phyloP scores from a whole-genome alignment of 1,140 invertebrate genomes.

The Drosophila rhopaloa region DNA sequence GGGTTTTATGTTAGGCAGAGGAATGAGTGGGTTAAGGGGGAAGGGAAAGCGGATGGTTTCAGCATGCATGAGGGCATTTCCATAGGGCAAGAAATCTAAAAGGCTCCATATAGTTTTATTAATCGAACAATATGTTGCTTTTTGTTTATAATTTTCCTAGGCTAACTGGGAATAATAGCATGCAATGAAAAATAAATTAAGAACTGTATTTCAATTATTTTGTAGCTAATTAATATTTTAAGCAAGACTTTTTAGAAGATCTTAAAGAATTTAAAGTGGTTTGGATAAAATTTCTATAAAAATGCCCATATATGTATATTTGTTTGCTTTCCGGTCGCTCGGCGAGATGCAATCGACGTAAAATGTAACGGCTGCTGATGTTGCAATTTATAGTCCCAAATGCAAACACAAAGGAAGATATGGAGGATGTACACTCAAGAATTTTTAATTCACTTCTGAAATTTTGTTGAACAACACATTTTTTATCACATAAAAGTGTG shows the following conservation, averaged over 20 bases:
- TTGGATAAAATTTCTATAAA: not conserved
- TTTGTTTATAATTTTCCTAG: too few species aligned
- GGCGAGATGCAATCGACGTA: conserved; percentile 21
- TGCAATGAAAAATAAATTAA: too few species aligned
- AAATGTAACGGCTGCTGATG: conserved; percentile 45
- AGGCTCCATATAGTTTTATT: too few species aligned
- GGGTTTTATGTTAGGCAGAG: conserved; percentile 1
- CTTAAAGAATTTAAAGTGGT: not conserved
- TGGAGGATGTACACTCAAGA: conserved; percentile 7
- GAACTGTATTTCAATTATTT: not conserved
- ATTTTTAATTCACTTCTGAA: not conserved
- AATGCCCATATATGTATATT: not conserved
- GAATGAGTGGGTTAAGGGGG: conserved; percentile 6
- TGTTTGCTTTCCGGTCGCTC: not conserved
- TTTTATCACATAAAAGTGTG: too few species aligned
- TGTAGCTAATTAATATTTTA: not conserved
- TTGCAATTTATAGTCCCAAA: conserved; percentile 48
- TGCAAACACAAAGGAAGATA: conserved; percentile 27
- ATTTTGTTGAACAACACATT: not conserved
- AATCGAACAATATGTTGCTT: not conserved
- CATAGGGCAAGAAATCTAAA: not conserved
- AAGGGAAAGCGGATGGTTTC: conserved; percentile 6
- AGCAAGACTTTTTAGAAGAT: not conserved
- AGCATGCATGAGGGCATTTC: conserved; percentile 36
- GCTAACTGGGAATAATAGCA: too few species aligned